Base-by-base conservation (phyloP, 2,888 invertebrate species). In the Tetheella fluctuosa region DNA sequence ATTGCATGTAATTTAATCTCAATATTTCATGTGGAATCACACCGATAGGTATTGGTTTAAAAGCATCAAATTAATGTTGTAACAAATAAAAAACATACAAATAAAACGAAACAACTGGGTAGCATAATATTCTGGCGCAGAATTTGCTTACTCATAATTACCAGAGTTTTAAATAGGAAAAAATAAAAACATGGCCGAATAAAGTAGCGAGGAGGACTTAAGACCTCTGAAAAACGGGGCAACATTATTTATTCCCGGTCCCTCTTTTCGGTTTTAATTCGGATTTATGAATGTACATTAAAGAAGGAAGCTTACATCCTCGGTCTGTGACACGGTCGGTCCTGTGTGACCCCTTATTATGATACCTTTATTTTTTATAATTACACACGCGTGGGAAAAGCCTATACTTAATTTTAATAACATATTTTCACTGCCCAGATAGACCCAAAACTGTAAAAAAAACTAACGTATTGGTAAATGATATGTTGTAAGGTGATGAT, bases 221-320 rank as follows among this genome's bases (percentile, higher is more conserved):
- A 89, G 90, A 85, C 89, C 86, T 85, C 82, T 89, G 86, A 91
- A 88, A 89, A 90, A 91, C 83, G 90, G 83, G 34, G 71, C 69
- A 71, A 77, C 88, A 90, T 91, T 91, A 89, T 89, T 91, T 90
- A 91, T 89, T 84, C 82, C 77, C 63, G 71, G 79, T 80, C 79
- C 85, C 86, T 88, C 84, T 86, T n/a, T 90, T 85, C 76, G 77
- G 84, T 88, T 89, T 90, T 90, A 91, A 91, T 90, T 90, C 89
- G 85, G 86, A 91, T 91, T 90, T 91, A 91, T 91, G 87, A 86
- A 84, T 87, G 81, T 81, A 87, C 86, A 88, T 90, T 87, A 87
- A 84, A 86, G 85, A 85, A 87, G 83, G 83, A 81, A 79, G 85
- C 86, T 88, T 87, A 85, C 77, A 82, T 78, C 70, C 70, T 69